Evolutionary conservation across 2,888 invertebrate species (phyloP).

Genomic region (Operophtera brumata): DNA sequence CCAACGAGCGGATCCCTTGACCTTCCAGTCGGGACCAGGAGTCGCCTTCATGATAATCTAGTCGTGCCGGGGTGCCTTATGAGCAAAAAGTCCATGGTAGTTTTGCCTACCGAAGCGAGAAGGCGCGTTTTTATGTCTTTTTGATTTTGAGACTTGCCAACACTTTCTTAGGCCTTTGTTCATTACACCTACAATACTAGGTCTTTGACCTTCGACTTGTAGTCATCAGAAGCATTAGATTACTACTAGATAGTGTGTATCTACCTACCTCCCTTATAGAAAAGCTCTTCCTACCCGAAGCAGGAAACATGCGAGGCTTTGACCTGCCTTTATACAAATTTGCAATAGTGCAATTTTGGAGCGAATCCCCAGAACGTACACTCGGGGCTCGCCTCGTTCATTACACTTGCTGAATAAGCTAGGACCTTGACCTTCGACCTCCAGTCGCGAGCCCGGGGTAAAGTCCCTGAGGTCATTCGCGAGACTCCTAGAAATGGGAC

Average conservation of each 20-base stretch:
- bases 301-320: background rate
- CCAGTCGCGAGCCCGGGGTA: constrained; percentile 25
- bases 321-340: background rate
- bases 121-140: background rate
- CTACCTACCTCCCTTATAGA: background rate
- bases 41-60: background rate
- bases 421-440: constrained; percentile 31
- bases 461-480: constrained; percentile 25
- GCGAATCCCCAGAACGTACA: background rate
- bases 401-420: constrained; percentile 10
- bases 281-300: background rate
- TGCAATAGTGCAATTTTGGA: background rate
- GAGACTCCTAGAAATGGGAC: constrained; percentile 30
- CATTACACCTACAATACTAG: no score
- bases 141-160: background rate
- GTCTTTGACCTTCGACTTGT: no score
- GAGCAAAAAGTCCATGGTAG: no score
- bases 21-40: constrained; percentile 4
- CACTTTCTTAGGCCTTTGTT: no score
- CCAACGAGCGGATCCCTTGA: constrained; percentile 11
- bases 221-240: no score
- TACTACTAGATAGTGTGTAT: no score
- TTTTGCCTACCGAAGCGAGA: no score
- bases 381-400: constrained; percentile 4
- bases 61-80: background rate